These are phyloP conservation scores for Neosalanx taihuensis DNA, from an alignment of 2,797 vertebrate genomes.

Conservation along the genomic window DNA sequence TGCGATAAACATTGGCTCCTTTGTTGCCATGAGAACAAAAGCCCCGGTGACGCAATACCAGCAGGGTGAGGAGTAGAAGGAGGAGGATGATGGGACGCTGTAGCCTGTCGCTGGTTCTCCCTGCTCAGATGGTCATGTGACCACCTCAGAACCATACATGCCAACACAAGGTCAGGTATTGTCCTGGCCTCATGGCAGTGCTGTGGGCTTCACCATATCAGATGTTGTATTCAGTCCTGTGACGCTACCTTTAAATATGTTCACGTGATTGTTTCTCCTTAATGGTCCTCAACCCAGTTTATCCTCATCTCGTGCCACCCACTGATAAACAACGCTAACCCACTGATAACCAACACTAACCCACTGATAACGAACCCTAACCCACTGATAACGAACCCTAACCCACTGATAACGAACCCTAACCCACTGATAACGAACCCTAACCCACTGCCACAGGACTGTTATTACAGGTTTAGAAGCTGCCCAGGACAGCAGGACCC, in stretches of 20 bases:
- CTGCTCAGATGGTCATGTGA: slow-evolving; percentile 44
- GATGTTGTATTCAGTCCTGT: not conserved
- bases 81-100: slow-evolving; percentile 31
- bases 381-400: not conserved
- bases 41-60: slow-evolving; percentile 60
- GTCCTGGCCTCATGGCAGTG: not conserved
- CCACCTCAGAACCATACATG: not conserved
- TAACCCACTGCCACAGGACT: too few relatives aligned
- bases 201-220: not conserved
- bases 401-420: not conserved
- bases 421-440: not conserved
- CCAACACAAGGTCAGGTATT: slow-evolving; percentile 5
- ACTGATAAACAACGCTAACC: too few relatives aligned
- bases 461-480: too few relatives aligned
- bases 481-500: too few relatives aligned
- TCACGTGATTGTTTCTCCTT: not conserved
- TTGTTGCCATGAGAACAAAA: slow-evolving; percentile 70
- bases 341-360: too few relatives aligned
- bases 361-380: not conserved
- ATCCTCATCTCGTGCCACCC: not conserved
- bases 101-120: slow-evolving; percentile 16
- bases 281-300: not conserved
- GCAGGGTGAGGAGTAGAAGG: slow-evolving; percentile 24
- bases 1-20: slow-evolving; percentile 65
- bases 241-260: not conserved